Evolutionary conservation across 2,797 vertebrate genomes (phyloP), one percentile per base, ranked within the genome.

Genomic region (Macroramphosus scolopax): DNA sequence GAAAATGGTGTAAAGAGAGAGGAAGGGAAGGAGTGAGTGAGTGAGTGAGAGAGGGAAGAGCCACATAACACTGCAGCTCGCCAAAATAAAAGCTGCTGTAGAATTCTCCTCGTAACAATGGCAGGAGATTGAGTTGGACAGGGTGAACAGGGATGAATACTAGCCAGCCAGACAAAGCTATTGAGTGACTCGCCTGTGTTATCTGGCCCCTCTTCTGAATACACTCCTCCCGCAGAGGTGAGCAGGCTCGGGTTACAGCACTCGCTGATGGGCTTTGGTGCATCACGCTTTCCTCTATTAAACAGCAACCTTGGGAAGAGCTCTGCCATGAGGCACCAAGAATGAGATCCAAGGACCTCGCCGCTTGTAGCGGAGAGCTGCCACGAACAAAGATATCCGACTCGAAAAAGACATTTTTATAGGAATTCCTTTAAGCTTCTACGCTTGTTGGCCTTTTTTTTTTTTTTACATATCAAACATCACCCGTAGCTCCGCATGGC

Each of bases 121-220:
- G 79, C 65, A 32, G 54, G 69, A 78, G 81, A 87, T 86, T 88
- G 76, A 88, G 80, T 84, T 83, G 80, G 81, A 86, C 80, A 78
- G 63, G 73, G 80, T 87, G 87, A 80, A 87, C 67, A 56, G 72
- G 52, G 64, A 64, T 72, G 75, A 78, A 79, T 56, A 61, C 61
- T 54, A 75, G 79, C 51, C 72, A 68, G 66, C 44, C 70, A 80
- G 71, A 80, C 74, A 62, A 70, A 78, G 67, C 76, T 72, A 83
- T 82, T 45, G 78, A 76, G 67, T 63, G 63, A 51, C 62, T 66
- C 18, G 60, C 40, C 64, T 36, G 59, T 57, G 68, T 78, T 85
- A 81, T 72, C 76, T 58, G 43, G 56, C n/a, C 58, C 47, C 26
- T 43, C 64, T 29, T 51, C 56, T 75, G 61, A 78, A 82, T 56